Evolutionary conservation across 2,888 invertebrate species (phyloP).

Genomic region (Tachina lurida): DNA sequence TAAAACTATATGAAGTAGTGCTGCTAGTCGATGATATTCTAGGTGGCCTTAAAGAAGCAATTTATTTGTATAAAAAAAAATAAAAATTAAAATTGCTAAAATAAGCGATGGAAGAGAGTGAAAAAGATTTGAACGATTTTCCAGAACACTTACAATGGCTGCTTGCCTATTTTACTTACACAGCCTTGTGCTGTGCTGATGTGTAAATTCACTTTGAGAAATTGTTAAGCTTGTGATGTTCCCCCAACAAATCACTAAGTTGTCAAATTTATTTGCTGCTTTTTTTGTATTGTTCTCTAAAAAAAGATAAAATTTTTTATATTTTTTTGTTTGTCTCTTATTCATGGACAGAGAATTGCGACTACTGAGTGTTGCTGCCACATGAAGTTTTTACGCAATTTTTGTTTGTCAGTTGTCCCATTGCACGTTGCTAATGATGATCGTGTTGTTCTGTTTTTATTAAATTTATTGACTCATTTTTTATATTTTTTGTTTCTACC

Average conservation of each 20-base stretch:
- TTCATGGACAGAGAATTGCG: background rate
- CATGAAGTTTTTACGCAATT: constrained; percentile 56
- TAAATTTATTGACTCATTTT: constrained; percentile 63
- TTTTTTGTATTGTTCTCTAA: constrained; percentile 24
- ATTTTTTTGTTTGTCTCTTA: background rate
- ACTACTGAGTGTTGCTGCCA: constrained; percentile 24
- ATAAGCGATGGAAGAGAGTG: background rate
- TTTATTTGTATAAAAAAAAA: constrained; percentile 48
- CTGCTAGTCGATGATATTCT: background rate
- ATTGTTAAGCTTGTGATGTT: constrained; percentile 23
- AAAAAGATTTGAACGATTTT: constrained; percentile 37
- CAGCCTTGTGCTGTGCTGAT: background rate
- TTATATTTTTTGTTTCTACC: constrained; percentile 33
- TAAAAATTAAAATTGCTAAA: constrained; percentile 12
- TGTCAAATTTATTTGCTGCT: constrained; percentile 46
- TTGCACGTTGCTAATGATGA: constrained; percentile 30
- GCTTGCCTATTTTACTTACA: background rate
- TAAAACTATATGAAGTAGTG: background rate
- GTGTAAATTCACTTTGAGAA: constrained; percentile 12
- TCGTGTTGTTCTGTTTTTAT: constrained; percentile 26
- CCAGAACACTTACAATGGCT: constrained; percentile 27
- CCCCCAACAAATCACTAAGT: constrained; percentile 48
- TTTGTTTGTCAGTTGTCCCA: constrained; percentile 18
- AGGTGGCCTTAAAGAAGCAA: constrained; percentile 18
- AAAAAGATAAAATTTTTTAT: constrained; percentile 1